Base-by-base conservation (phyloP, 2,888 invertebrate genomes). In the Pecten maximus region DNA sequence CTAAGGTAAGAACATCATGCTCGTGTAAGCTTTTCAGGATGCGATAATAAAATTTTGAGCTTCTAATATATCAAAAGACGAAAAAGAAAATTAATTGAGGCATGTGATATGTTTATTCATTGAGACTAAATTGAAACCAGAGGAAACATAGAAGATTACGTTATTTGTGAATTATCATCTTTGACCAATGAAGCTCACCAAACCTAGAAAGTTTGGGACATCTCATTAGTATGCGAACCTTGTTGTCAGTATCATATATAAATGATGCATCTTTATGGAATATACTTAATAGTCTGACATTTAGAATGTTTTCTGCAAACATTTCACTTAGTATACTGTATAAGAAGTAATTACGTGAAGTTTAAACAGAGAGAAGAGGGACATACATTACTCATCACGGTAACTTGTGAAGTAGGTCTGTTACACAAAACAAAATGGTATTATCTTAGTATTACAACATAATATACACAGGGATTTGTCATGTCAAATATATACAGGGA, bases 261-360 rank as follows among this genome's bases (percentile, higher is more conserved):
- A 74, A 16, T 74, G 74, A 74, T 74, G 74, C 35, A 74, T 74
- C 35, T 35, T 74, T 74, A 74, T 74, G 74, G 35, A 35, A 12
- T 74, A 6, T 74, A 8, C 35, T 10, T 28, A 74, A 74, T 10
- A 74, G 74, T 28, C 10, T 74, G 74, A 74, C 74, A 74, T 35
- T 35, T 74, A 35, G 35, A 74, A 74, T 74, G 35, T 35, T 74
- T 74, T 74, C 74, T 23, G 74, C 74, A 74, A 74, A 74, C 74
- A 74, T 74, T 74, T 28, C 74, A 35, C 28, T 74, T 15, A 74
- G 74, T 74, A 60, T 28, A 74, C 74, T 74, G 28, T 74, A 8
- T 35, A 74, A 0, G 8, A 28, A 74, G 12, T 54, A 54, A 44
- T 60, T 28, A 60, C 28, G 4, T n/a, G n/a, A n/a, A 60, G n/a